phyloP scores from a whole-genome alignment of 92 coral and sea anemone species.

The Epizoanthus illoricatus region DNA sequence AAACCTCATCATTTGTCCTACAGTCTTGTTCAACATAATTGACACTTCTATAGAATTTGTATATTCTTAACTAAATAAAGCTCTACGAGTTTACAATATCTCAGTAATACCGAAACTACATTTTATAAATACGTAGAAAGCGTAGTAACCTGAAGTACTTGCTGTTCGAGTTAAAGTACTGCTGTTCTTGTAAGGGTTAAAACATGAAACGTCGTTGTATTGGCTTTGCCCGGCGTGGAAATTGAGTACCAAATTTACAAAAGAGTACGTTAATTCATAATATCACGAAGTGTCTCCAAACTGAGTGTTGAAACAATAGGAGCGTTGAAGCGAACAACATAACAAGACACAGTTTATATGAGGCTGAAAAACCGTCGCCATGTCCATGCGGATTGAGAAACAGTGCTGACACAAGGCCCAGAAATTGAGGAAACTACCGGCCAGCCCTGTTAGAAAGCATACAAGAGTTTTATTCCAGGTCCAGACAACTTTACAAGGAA shows the following conservation, averaged over 20 bases:
- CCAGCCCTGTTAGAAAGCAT: neutral
- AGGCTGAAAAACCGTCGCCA: too few species aligned
- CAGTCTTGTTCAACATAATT: constrained; percentile 31
- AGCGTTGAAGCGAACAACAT: too few species aligned
- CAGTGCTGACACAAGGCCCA: neutral
- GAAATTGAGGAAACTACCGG: neutral
- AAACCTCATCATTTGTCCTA: neutral
- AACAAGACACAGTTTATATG: too few species aligned
- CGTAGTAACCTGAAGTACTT: constrained; percentile 2
- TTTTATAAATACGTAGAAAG: constrained; percentile 34
- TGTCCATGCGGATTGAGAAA: neutral
- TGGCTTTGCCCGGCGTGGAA: neutral
- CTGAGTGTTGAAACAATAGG: neutral
- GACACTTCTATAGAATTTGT: constrained; percentile 33
- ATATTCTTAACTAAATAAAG: constrained; percentile 39
- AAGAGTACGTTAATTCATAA: neutral
- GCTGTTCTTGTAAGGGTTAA: neutral
- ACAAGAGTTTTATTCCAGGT: neutral
- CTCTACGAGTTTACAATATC: constrained; percentile 15
- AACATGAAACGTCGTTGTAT: neutral
- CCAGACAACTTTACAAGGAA: neutral
- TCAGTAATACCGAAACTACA: constrained; percentile 32
- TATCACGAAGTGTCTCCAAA: neutral
- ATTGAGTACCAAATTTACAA: neutral
- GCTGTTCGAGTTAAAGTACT: neutral